Evolutionary conservation across 2,113 vertebrate genomes (phyloP).

Genomic region (Dermatemys mawii): DNA sequence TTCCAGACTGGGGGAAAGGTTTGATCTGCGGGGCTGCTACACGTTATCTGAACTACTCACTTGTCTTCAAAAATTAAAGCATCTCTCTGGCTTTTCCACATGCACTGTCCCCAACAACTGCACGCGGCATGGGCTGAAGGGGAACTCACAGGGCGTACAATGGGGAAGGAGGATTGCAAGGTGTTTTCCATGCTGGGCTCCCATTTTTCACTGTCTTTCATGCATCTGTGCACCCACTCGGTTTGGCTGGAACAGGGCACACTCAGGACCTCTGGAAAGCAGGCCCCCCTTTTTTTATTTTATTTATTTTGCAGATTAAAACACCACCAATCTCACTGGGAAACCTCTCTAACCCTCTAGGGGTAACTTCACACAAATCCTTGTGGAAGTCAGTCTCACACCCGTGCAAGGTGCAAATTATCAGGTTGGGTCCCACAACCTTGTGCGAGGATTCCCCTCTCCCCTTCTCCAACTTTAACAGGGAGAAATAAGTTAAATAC

Average conservation of each 20-base stretch:
- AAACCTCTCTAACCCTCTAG: neutral
- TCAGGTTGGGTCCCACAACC: neutral
- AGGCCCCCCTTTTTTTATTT: fast-evolving
- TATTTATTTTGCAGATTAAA: neutral
- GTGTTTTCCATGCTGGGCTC: neutral
- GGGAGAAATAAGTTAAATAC: neutral
- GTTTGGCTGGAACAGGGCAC: neutral
- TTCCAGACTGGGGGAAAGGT: fast-evolving
- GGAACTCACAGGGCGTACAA: neutral
- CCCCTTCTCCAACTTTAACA: fast-evolving
- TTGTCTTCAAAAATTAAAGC: neutral
- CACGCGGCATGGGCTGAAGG: neutral
- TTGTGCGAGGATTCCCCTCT: neutral
- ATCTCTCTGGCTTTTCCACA: neutral
- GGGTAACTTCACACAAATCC: too few species aligned
- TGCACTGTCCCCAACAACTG: fast-evolving
- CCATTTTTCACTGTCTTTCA: neutral
- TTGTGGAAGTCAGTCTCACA: neutral
- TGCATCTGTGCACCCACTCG: neutral
- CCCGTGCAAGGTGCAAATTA: neutral
- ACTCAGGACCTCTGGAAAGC: neutral
- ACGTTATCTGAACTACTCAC: fast-evolving
- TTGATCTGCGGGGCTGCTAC: neutral
- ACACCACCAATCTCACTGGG: neutral
- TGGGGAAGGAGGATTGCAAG: neutral